A percentile compares a stretch with the other conserved stretches of the same genome.
Conservation (phyloP, 2,888 invertebrate genomes). For the Cosmopolites sordidus region DNA sequence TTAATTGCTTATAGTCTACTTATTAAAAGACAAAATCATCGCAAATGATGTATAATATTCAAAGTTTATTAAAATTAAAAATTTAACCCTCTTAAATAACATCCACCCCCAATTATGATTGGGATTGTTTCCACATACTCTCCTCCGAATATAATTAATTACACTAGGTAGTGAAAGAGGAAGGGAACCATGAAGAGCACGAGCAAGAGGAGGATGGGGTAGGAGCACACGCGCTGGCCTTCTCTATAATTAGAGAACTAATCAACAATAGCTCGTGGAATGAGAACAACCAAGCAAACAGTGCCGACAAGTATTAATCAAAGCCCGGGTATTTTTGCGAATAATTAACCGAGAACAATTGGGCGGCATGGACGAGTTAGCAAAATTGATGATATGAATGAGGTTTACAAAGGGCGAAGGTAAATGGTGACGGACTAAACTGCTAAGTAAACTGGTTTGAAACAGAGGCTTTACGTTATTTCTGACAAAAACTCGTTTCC, state of each 20-base stretch:
- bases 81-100: no score
- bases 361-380: conserved; percentile 22
- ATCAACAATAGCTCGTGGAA: conserved; percentile 13
- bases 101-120: no score
- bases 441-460: no score
- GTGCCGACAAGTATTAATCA: conserved; percentile 22
- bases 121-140: no score
- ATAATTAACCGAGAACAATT: conserved; percentile 28
- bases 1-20: no score
- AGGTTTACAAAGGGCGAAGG: no score
- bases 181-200: background rate
- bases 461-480: no score
- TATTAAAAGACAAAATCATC: no score
- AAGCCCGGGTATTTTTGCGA: conserved; percentile 25
- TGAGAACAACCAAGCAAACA: conserved; percentile 17
- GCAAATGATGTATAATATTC: no score
- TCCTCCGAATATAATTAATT: background rate
- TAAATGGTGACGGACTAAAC: no score
- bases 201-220: background rate
- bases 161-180: background rate
- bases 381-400: conserved; percentile 25
- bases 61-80: no score
- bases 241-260: conserved; percentile 14
- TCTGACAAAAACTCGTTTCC: no score
- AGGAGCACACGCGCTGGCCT: conserved; percentile 3